phyloP scores from a whole-genome alignment of 2,888 invertebrate species.

The Ophion ventricosus region DNA sequence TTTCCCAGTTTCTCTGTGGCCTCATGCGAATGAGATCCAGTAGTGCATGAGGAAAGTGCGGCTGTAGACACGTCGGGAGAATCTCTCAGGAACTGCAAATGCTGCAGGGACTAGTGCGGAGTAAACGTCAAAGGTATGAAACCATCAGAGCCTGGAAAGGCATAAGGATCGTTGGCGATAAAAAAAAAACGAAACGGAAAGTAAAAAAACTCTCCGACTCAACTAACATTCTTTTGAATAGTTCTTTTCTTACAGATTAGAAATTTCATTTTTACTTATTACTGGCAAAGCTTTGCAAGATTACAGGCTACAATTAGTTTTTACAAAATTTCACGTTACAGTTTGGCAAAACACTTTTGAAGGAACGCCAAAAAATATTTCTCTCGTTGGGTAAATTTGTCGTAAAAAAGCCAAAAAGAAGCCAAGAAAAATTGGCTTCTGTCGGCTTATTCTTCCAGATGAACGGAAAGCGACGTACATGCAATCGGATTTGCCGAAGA shows the following conservation, averaged over 20 bases:
- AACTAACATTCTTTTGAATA: background rate
- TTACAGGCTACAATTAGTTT: too few species aligned
- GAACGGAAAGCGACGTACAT: conserved; percentile 61
- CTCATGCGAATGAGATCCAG: too few species aligned
- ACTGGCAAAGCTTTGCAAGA: background rate
- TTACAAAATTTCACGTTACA: background rate
- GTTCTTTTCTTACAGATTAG: background rate
- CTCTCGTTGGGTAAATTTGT: background rate
- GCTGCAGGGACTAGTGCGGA: too few species aligned
- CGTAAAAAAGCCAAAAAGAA: conserved; percentile 12
- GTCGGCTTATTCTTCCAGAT: conserved; percentile 43
- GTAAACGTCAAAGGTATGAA: background rate
- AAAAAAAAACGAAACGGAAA: background rate
- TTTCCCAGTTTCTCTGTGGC: too few species aligned
- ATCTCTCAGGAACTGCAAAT: too few species aligned
- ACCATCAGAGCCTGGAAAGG: background rate
- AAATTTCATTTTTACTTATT: background rate
- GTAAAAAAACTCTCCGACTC: background rate
- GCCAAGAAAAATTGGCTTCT: conserved; percentile 36
- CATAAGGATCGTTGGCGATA: background rate
- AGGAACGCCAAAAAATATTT: background rate
- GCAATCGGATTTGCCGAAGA: conserved; percentile 78
- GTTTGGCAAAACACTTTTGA: background rate
- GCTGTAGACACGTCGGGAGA: too few species aligned
- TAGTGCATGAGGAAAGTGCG: too few species aligned